Conservation (phyloP, 2,888 invertebrate genomes). For the Scelioninae gen. 1 region DNA sequence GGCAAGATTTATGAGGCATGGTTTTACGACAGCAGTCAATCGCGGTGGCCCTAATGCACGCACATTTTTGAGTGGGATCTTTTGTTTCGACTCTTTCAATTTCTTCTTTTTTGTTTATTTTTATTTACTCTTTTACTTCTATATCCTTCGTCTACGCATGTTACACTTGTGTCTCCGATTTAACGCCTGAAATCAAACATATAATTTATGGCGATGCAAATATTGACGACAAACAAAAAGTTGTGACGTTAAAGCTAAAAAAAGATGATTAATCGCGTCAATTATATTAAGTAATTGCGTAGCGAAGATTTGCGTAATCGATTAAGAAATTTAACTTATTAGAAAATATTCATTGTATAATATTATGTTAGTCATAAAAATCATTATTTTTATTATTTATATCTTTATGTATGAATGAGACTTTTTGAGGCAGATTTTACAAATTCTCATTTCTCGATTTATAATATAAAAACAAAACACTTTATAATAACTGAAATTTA, state of each 20-base stretch:
- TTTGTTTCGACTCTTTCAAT: slow-evolving; percentile 34
- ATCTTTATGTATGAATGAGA: too few relatives aligned
- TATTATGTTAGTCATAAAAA: too few relatives aligned
- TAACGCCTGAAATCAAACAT: slow-evolving; percentile 37
- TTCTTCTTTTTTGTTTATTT: slow-evolving; percentile 32
- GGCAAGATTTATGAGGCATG: slow-evolving; percentile 64
- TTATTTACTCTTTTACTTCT: slow-evolving; percentile 8
- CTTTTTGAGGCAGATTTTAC: too few relatives aligned
- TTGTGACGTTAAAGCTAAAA: slow-evolving; percentile 28
- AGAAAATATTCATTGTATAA: too few relatives aligned
- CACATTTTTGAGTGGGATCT: slow-evolving; percentile 44
- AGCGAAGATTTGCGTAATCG: slow-evolving; percentile 7
- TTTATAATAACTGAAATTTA: too few relatives aligned
- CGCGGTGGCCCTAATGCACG: slow-evolving; percentile 58
- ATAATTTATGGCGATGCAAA: slow-evolving; percentile 39
- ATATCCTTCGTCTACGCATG: slow-evolving; percentile 16
- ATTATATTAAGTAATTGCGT: slow-evolving; percentile 18
- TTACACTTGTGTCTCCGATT: slow-evolving; percentile 42
- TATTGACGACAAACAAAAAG: slow-evolving; percentile 42
- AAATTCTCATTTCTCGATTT: too few relatives aligned
- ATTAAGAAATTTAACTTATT: not conserved
- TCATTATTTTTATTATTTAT: too few relatives aligned
- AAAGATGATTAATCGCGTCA: slow-evolving; percentile 34
- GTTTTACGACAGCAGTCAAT: slow-evolving; percentile 70
- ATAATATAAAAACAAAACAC: too few relatives aligned